Base-by-base conservation (phyloP, 2,888 invertebrate species). In the Clivina fossor region DNA sequence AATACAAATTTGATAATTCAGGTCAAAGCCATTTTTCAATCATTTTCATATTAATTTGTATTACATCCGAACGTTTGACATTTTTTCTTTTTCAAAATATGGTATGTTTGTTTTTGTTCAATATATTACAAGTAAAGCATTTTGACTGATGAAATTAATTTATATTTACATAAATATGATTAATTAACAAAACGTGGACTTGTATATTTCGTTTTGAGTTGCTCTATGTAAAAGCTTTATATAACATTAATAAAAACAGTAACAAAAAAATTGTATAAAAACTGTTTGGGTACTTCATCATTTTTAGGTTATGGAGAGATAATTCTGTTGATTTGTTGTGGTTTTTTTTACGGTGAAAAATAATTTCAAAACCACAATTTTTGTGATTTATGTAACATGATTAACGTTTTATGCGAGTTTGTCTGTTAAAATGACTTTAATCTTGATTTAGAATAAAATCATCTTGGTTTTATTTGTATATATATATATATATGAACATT, bases 231-330 rank as follows among this genome's bases (percentile, higher is more conserved):
- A 49, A 41, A 50, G 41, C 32, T 50, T 28, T 41, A n/a, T n/a
- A 35, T 50, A 32, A 38, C 41, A 41, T 50, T 41, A 32, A 50
- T 41, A 50, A 50, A 49, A 50, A 50, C 50, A 15, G 28, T 50
- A 41, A 41, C 41, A 50, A 50, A 30, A 30, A 41, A 50, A 26
- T 33, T 4, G 41, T 41, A 11, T 40, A 50, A 50, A 50, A 50
- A 50, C 50, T 28, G 24, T 50, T 50, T 22, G 28, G 50, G 33
- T 41, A 50, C 50, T 50, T 50, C 50, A 50, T 50, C 50, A 50
- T 50, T 50, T 50, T 50, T 41, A 50, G 50, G 50, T 50, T 50
- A 50, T 50, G 41, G 50, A 50, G n/a, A n/a, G 50, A 50, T 50
- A 50, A 50, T 50, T 50, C 50, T 41, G 28, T 50, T 50, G 50